These are phyloP conservation scores for Drosophila anomelani DNA, from an alignment of 2,888 invertebrate genomes.

Conservation along the genomic window DNA sequence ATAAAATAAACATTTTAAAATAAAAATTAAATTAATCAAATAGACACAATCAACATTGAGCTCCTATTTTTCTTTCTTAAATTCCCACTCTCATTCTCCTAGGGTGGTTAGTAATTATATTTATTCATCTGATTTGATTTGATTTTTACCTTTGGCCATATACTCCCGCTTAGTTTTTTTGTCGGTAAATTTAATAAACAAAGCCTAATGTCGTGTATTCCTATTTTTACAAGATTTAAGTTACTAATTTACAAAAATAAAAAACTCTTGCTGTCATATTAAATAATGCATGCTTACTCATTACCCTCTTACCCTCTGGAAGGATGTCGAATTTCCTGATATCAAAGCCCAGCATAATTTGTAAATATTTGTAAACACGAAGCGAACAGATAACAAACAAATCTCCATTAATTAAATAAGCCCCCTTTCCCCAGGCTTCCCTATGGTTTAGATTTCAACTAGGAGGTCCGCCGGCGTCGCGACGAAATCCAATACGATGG, in stretches of 20 bases:
- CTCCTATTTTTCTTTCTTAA: too few species aligned
- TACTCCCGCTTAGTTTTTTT: background rate
- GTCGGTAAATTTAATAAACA: background rate
- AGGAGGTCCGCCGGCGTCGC: conserved; percentile 48
- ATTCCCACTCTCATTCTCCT: too few species aligned
- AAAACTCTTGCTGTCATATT: background rate
- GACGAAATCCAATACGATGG: conserved; percentile 54
- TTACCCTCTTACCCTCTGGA: background rate
- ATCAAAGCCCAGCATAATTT: conserved; percentile 18
- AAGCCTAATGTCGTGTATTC: background rate
- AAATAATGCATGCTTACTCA: background rate
- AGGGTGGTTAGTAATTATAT: too few species aligned
- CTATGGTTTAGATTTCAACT: conserved; percentile 15
- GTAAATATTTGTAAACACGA: conserved; percentile 31
- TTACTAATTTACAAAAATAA: background rate
- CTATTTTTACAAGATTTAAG: background rate
- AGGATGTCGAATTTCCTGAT: background rate
- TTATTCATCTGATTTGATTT: too few species aligned
- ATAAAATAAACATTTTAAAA: too few species aligned
- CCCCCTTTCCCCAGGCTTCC: conserved; percentile 11
- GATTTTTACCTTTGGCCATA: too few species aligned
- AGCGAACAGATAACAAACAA: conserved; percentile 34
- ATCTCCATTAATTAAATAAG: conserved; percentile 3
- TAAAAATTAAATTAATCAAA: too few species aligned
- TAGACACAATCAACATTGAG: too few species aligned